These are phyloP conservation scores for Xiphydria camelus DNA, from an alignment of 2,888 invertebrate species.

Conservation along the genomic window DNA sequence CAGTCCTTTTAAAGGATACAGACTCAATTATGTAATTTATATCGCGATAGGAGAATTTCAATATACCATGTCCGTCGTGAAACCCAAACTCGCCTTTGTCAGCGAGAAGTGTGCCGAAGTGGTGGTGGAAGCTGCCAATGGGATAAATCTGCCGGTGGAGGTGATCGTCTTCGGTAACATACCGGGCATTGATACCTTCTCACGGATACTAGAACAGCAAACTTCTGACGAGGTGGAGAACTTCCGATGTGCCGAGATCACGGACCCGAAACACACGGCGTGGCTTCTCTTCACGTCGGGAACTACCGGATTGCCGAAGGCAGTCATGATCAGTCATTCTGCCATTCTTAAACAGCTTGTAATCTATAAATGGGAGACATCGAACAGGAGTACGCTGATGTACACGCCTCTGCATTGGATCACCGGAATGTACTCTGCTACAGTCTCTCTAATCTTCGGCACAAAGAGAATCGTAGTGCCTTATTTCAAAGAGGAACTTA, in stretches of 20 bases:
- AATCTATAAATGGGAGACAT: too few species aligned
- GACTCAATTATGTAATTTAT: too few species aligned
- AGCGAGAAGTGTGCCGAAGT: conserved; percentile 12
- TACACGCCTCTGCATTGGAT: conserved; percentile 45
- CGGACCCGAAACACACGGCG: conserved; percentile 24
- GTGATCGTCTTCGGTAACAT: conserved; percentile 5
- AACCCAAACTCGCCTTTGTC: too few species aligned
- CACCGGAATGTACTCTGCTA: conserved; percentile 29
- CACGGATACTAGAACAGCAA: neutral
- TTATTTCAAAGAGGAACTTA: conserved; percentile 31
- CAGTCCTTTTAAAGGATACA: too few species aligned
- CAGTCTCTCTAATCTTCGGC: conserved; percentile 15
- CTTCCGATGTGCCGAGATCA: conserved; percentile 9
- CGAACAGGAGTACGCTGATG: too few species aligned
- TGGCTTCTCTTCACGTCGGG: conserved; percentile 47
- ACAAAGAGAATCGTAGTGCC: conserved; percentile 22
- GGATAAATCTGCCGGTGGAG: neutral
- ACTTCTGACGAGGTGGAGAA: neutral
- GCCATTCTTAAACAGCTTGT: too few species aligned
- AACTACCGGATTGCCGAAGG: conserved; percentile 47
- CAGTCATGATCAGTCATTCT: too few species aligned
- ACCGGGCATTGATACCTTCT: conserved; percentile 1
- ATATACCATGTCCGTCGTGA: too few species aligned
- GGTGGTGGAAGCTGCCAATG: conserved; percentile 33
- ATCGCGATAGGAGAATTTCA: too few species aligned